phyloP scores from a whole-genome alignment of 2,797 vertebrate genomes.

The Trachops cirrhosus region DNA sequence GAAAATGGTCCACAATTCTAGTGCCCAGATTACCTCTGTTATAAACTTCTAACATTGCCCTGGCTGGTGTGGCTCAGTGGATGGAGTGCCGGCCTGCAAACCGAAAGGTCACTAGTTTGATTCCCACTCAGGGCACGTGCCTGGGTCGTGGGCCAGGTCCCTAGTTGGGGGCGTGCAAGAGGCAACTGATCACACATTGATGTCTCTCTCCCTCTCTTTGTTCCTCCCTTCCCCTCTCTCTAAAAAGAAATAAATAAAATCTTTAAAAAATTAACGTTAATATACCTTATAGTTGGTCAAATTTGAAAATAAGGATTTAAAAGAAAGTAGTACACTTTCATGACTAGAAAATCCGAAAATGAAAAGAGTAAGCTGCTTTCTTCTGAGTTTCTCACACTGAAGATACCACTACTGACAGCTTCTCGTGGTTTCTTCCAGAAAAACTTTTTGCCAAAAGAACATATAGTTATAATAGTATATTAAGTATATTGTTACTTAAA shows the following conservation, averaged over 20 bases:
- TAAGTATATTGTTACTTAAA: background rate
- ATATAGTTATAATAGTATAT: conserved; percentile 23
- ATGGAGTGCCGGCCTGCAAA: no score
- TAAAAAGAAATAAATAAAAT: no score
- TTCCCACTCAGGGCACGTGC: no score
- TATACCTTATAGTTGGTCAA: background rate
- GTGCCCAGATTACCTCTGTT: conserved; percentile 33
- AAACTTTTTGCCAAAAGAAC: background rate
- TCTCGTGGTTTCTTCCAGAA: background rate
- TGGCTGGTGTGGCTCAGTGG: no score
- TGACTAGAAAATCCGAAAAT: conserved; percentile 14
- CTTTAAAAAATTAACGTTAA: background rate
- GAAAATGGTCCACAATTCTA: conserved; percentile 37
- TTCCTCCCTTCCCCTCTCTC: no score
- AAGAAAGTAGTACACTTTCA: background rate
- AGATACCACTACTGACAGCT: background rate
- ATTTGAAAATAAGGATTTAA: background rate
- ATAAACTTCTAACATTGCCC: conserved; percentile 11
- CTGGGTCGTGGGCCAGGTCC: no score
- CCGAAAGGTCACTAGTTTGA: no score
- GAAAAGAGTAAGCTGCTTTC: conserved; percentile 25
- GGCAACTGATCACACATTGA: no score
- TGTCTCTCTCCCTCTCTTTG: no score
- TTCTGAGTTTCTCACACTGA: background rate
- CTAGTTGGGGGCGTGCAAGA: no score